Evolutionary conservation across 2,113 vertebrate species (phyloP).

Genomic region (Lepisosteus oculatus): DNA sequence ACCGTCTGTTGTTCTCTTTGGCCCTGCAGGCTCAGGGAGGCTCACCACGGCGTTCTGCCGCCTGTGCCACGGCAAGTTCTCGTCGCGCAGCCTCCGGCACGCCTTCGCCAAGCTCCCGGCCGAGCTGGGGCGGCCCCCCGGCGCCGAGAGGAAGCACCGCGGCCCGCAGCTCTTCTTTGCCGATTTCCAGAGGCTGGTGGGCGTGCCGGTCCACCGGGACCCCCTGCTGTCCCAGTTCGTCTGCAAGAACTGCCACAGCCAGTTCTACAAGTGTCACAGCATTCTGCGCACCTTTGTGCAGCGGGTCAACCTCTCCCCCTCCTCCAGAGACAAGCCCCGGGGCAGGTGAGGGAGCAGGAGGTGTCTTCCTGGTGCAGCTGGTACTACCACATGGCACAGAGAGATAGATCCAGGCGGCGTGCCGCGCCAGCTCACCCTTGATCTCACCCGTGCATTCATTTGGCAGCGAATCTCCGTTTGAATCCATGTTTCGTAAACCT

Average conservation of each 20-base stretch:
- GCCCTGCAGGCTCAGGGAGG: slow-evolving; percentile 54
- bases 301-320: slow-evolving; percentile 77
- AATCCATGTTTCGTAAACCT: no score
- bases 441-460: no score
- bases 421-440: no score
- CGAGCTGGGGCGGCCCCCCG: slow-evolving; percentile 43
- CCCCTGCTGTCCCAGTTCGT: slow-evolving; percentile 79
- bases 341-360: slow-evolving; percentile 55
- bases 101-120: slow-evolving; percentile 71
- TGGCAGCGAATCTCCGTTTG: no score
- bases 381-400: no score
- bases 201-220: slow-evolving; percentile 77
- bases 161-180: slow-evolving; percentile 73
- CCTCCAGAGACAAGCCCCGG: slow-evolving; percentile 41
- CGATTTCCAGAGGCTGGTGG: slow-evolving; percentile 88
- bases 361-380: background rate
- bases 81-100: slow-evolving; percentile 78
- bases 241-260: slow-evolving; percentile 88
- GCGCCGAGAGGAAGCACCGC: slow-evolving; percentile 47
- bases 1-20: background rate
- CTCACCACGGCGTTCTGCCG: slow-evolving; percentile 76
- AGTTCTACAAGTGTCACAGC: slow-evolving; percentile 92
- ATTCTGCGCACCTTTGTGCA: slow-evolving; percentile 83
- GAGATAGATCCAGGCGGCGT: no score
- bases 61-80: slow-evolving; percentile 92